A percentile compares a stretch with the other conserved stretches of the same genome.
phyloP scores from a whole-genome alignment of 2,797 vertebrate genomes.

The Avahi laniger region DNA sequence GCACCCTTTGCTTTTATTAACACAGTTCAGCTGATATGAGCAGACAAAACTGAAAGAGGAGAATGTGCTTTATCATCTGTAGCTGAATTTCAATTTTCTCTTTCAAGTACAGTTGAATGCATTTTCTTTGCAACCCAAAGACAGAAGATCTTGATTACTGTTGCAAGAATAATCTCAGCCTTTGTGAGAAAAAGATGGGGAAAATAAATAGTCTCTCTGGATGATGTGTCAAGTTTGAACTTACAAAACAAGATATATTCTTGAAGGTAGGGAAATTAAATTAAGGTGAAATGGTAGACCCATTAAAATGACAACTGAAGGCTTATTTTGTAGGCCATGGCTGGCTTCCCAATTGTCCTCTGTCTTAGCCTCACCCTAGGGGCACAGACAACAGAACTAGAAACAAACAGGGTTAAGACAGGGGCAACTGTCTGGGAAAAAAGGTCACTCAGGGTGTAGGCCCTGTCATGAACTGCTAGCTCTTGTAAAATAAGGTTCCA shows the following conservation, averaged over 20 bases:
- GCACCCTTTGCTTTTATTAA: conserved; percentile 68
- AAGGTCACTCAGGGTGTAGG: not conserved
- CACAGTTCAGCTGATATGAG: conserved; percentile 56
- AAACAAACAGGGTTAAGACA: conserved; percentile 68
- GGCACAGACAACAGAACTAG: conserved; percentile 59
- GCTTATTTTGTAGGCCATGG: conserved; percentile 58
- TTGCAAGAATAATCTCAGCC: conserved; percentile 72
- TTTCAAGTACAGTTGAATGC: conserved; percentile 77
- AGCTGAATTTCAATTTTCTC: conserved; percentile 79
- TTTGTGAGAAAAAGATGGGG: conserved; percentile 69
- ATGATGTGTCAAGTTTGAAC: conserved; percentile 67
- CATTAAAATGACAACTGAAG: conserved; percentile 72
- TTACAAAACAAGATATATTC: conserved; percentile 74
- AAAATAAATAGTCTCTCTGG: conserved; percentile 74
- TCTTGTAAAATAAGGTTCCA: conserved; percentile 50
- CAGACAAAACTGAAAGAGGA: conserved; percentile 64
- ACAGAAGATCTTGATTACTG: conserved; percentile 79
- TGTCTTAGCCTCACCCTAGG: conserved; percentile 54
- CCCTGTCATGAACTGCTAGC: conserved; percentile 15
- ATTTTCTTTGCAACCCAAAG: conserved; percentile 74
- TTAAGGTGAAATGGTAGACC: conserved; percentile 74
- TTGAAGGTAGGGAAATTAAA: conserved; percentile 75
- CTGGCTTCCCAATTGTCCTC: conserved; percentile 59
- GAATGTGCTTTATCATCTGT: conserved; percentile 75
- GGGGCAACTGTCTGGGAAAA: conserved; percentile 63